These are phyloP conservation scores for Endomychus coccineus DNA, from an alignment of 2,888 invertebrate species.

Conservation along the genomic window DNA sequence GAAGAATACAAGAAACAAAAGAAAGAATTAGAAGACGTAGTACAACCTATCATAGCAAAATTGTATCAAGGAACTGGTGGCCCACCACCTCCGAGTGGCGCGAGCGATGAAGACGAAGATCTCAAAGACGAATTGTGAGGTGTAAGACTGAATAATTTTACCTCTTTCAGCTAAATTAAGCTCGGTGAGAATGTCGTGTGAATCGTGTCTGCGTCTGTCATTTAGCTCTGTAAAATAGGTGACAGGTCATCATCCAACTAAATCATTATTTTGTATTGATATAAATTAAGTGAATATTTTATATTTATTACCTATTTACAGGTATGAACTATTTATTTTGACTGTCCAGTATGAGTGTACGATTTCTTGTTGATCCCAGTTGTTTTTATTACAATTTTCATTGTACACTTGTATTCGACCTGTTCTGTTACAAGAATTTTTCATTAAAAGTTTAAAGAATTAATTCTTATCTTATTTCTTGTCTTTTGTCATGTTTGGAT, in stretches of 20 bases:
- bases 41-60: conserved; percentile 96
- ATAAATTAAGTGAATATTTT: conserved; percentile 25
- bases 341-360: conserved; percentile 34
- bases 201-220: conserved; percentile 7
- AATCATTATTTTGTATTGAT: conserved; percentile 18
- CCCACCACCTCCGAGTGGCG: conserved; percentile 61
- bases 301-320: conserved; percentile 25
- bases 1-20: conserved; percentile 92
- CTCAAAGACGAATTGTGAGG: conserved; percentile 78
- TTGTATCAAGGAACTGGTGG: conserved; percentile 85
- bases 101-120: conserved; percentile 62
- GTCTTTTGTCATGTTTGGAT: too few species aligned
- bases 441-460: conserved; percentile 30
- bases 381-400: conserved; percentile 23
- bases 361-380: conserved; percentile 24
- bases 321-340: conserved; percentile 31
- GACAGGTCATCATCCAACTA: conserved; percentile 10
- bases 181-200: conserved; percentile 10
- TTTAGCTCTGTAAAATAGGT: conserved; percentile 6
- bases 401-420: conserved; percentile 37
- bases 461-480: too few species aligned
- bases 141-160: conserved; percentile 32
- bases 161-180: conserved; percentile 11
- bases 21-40: conserved; percentile 90
- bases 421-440: conserved; percentile 26